Conservation (phyloP, 2,888 invertebrate species). For the Halictus quadricinctus region DNA sequence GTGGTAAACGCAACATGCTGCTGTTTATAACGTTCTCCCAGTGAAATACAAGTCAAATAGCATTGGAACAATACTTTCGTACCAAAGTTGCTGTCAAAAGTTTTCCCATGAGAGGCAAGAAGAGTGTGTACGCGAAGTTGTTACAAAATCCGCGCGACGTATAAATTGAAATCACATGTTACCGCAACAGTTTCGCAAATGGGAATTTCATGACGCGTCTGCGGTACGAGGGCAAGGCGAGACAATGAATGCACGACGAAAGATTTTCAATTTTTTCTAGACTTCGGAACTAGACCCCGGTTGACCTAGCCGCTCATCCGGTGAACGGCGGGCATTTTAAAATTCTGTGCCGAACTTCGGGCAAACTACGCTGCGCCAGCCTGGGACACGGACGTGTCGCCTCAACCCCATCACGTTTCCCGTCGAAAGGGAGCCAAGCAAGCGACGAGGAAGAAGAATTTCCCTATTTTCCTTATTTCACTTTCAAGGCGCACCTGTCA, state of each 20-base stretch:
- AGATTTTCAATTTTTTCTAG: slow-evolving; percentile 61
- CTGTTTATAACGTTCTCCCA: neutral
- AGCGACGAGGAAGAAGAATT: slow-evolving; percentile 46
- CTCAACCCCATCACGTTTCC: slow-evolving; percentile 46
- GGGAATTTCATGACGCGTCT: slow-evolving; percentile 7
- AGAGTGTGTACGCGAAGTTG: neutral
- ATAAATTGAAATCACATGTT: slow-evolving; percentile 23
- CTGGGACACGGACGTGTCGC: slow-evolving; percentile 55
- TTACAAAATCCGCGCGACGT: neutral
- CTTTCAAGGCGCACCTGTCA: slow-evolving; percentile 58
- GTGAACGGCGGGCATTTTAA: slow-evolving; percentile 57
- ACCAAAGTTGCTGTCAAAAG: neutral
- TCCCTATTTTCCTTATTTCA: slow-evolving; percentile 62
- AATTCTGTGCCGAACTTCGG: slow-evolving; percentile 64
- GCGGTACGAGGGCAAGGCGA: neutral
- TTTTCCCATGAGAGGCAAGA: neutral
- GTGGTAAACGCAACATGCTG: neutral
- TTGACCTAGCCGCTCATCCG: slow-evolving; percentile 38
- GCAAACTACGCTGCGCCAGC: slow-evolving; percentile 56
- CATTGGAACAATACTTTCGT: neutral
- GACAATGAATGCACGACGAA: slow-evolving; percentile 34
- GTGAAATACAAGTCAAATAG: neutral
- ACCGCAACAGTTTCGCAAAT: neutral
- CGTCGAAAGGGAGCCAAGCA: slow-evolving; percentile 30
- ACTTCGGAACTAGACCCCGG: slow-evolving; percentile 37